Conservation (phyloP, 1,140 invertebrate species). For the Drosophila takahashii region DNA sequence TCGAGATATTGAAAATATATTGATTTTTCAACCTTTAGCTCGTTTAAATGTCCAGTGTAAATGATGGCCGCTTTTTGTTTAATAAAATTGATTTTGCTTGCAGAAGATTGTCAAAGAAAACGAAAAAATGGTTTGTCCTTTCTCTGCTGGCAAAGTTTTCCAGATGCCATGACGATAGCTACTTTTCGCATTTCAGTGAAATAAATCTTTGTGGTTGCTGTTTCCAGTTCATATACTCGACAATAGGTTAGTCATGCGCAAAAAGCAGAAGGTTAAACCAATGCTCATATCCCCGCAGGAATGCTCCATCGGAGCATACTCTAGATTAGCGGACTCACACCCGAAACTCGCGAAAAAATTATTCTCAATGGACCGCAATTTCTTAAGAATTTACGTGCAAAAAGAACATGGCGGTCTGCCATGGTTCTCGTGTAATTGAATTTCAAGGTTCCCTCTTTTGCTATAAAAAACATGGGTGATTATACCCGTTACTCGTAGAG, state of each 20-base stretch:
- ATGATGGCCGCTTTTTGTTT: background rate
- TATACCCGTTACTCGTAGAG: too few species aligned
- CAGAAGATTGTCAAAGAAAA: background rate
- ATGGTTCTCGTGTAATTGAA: too few species aligned
- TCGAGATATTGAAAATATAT: conserved; percentile 1
- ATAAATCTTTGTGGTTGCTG: conserved; percentile 28
- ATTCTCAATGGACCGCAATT: too few species aligned
- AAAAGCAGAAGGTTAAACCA: too few species aligned
- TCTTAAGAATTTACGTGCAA: too few species aligned
- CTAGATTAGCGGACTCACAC: too few species aligned
- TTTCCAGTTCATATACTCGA: conserved; percentile 22
- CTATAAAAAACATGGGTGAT: too few species aligned
- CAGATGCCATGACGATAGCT: conserved; percentile 33
- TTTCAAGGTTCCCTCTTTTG: too few species aligned
- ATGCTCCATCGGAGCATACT: too few species aligned
- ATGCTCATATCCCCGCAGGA: too few species aligned
- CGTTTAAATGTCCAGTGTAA: conserved; percentile 3
- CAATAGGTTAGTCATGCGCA: conserved; percentile 59
- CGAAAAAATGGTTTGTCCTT: conserved; percentile 9
- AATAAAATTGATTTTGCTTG: conserved; percentile 29
- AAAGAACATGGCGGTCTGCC: too few species aligned
- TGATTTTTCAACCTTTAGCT: conserved; percentile 16
- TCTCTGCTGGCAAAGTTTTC: conserved; percentile 17
- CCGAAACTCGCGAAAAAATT: too few species aligned
- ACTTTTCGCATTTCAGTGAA: conserved; percentile 63